Conservation (phyloP, 2,797 vertebrate genomes). For the Botia kubotai region DNA sequence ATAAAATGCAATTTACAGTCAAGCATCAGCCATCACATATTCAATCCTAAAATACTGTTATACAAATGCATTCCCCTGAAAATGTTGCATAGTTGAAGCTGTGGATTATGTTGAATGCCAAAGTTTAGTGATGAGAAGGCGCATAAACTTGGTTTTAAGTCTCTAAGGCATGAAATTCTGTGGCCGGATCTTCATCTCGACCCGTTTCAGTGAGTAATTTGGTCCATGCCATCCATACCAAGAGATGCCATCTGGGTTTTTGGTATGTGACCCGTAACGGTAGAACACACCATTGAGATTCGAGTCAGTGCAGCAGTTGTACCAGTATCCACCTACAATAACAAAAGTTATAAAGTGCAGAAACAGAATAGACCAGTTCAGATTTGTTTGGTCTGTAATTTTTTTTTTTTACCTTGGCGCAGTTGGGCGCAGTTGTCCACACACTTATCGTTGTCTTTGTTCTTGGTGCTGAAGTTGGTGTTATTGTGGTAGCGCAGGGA, state of each 20-base stretch:
- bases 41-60: conserved; percentile 68
- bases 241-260: conserved; percentile 90
- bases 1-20: conserved; percentile 82
- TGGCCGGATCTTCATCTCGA: conserved; percentile 96
- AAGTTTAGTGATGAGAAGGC: conserved; percentile 59
- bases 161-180: conserved; percentile 84
- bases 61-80: conserved; percentile 61
- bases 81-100: conserved; percentile 57
- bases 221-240: conserved; percentile 97
- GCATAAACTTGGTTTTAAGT: conserved; percentile 55
- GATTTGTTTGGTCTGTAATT: not conserved
- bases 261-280: conserved; percentile 86
- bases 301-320: conserved; percentile 99
- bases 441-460: conserved; percentile 98
- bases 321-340: conserved; percentile 93
- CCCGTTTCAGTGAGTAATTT: conserved; percentile 91
- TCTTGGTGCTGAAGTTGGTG: conserved; percentile 96
- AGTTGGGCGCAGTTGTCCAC: conserved; percentile 90
- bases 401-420: conserved; percentile 85
- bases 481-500: conserved; percentile 96
- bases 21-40: conserved; percentile 70
- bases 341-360: not conserved
- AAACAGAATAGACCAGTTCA: not conserved
- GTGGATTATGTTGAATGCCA: conserved; percentile 47
- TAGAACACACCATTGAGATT: conserved; percentile 94